Base-by-base conservation (phyloP, 1,140 invertebrate genomes). In the Steinernema khuongi region DNA sequence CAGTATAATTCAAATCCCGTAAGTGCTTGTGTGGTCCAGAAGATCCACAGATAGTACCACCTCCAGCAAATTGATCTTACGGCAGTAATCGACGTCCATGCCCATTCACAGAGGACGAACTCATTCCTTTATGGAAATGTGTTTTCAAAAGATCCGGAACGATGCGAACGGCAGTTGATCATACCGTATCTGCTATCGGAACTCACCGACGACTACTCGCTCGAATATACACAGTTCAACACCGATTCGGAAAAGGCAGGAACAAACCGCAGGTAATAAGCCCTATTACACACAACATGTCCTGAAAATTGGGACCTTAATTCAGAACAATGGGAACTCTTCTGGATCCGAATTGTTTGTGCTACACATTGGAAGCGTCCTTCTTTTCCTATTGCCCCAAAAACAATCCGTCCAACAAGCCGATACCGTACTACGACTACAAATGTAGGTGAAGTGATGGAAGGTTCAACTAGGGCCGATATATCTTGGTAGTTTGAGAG, bases 71-170 rank as follows among this genome's bases (percentile, higher is more conserved):
- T 73, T 1, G 78, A 85, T 60, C 30, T 80, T 30, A 33, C 33
- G 14, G 31, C 81, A 26, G 77, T 72, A 44, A 71, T 84, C 30
- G 79, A 99, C 87, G 88, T 99, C 22, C 95, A 98, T 86, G 92
- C 94, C 4, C 94, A 97, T 84, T 91, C 91, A 0, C 95, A 91
- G 75, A 89, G 94, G 44, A 91, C 92, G 81, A 95, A 96, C 19
- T 91, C 93, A 36, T 98, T 97, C 87, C 90, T 98, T 74, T 94
- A 95, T 83, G 96, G 96, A 4, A 97, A 96, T 86, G 92, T 93
- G 0, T 97, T 70, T 1, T 28, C 28, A 81, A 94, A 96, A 77
- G 94, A 97, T 85, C 92, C 93, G 4, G 93, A 93, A 85, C 90
- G 91, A 82, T 92, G 92, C 81, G 92, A 93, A 83, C 87, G 92